Percentiles rank a stretch among this genome's conserved stretches.
phyloP scores from a whole-genome alignment of 2,113 vertebrate species.

The Acanthochromis polyacanthus region DNA sequence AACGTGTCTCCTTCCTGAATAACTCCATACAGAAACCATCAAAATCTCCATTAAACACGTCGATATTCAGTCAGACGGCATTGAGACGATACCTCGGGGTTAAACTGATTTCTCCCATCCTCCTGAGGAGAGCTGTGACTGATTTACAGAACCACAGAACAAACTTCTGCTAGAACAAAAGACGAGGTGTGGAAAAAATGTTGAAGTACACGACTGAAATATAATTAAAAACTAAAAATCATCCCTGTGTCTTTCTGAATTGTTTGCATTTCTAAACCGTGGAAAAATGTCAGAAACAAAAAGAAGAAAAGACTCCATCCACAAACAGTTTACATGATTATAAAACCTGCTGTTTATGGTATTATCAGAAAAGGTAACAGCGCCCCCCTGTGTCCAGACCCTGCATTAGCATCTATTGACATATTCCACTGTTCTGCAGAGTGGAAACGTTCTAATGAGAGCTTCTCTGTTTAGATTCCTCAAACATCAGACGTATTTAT shows the following conservation, averaged over 20 bases:
- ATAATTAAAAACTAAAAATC: neutral
- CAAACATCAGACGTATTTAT: neutral
- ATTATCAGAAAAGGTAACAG: slow-evolving; percentile 29
- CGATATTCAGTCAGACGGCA: neutral
- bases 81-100: slow-evolving; percentile 16
- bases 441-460: too few relatives aligned
- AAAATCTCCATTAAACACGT: neutral
- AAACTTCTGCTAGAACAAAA: slow-evolving; percentile 37
- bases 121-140: slow-evolving; percentile 27
- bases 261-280: neutral
- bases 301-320: neutral
- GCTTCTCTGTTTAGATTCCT: neutral
- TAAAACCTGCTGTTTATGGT: neutral
- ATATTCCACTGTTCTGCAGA: neutral
- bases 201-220: neutral
- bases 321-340: neutral
- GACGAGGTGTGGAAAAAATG: neutral
- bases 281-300: neutral
- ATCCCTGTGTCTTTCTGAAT: neutral
- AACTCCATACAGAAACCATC: neutral
- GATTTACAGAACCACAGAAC: slow-evolving; percentile 51
- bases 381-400: slow-evolving; percentile 39
- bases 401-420: neutral
- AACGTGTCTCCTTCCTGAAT: too few relatives aligned
- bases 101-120: slow-evolving; percentile 37